A percentile compares a stretch with the other conserved stretches of the same genome.
Conservation (phyloP, 92 coral and sea anemone species). For the Micromussa lordhowensis region DNA sequence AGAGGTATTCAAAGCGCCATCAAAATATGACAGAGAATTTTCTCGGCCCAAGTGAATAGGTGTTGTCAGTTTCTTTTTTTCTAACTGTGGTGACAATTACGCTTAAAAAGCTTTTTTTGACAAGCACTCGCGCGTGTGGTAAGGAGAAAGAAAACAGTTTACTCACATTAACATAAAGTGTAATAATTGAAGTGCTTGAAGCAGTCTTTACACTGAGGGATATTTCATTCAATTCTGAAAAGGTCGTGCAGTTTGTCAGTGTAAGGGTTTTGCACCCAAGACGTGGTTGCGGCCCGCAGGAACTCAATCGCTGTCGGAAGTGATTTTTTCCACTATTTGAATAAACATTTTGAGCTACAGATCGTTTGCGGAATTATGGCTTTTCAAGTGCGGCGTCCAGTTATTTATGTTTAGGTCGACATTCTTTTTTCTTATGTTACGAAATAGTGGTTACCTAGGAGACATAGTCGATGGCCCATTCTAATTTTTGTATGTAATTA, state of each 20-base stretch:
- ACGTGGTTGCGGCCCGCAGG: not conserved
- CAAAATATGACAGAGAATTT: slow-evolving; percentile 19
- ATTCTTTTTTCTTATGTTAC: not conserved
- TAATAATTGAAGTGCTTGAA: not conserved
- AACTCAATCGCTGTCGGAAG: not conserved
- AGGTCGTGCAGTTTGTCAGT: not conserved
- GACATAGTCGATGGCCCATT: not conserved
- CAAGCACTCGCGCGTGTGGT: not conserved
- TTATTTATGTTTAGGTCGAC: not conserved
- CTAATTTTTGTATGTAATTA: not conserved
- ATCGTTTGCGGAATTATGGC: not conserved
- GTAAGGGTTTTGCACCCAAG: not conserved
- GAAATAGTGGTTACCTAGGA: not conserved
- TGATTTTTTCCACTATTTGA: not conserved
- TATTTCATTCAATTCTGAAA: not conserved
- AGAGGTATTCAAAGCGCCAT: slow-evolving; percentile 9
- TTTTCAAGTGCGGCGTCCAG: not conserved
- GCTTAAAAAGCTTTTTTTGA: not conserved
- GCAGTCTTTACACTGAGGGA: not conserved
- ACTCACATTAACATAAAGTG: not conserved
- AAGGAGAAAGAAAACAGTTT: not conserved
- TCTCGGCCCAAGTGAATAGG: not conserved
- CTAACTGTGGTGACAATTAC: not conserved
- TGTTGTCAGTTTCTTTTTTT: slow-evolving; percentile 11
- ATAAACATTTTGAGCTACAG: not conserved